A percentile compares a stretch with the other conserved stretches of the same genome.
phyloP scores from a whole-genome alignment of 2,888 invertebrate genomes.

The Cephus nigrinus region DNA sequence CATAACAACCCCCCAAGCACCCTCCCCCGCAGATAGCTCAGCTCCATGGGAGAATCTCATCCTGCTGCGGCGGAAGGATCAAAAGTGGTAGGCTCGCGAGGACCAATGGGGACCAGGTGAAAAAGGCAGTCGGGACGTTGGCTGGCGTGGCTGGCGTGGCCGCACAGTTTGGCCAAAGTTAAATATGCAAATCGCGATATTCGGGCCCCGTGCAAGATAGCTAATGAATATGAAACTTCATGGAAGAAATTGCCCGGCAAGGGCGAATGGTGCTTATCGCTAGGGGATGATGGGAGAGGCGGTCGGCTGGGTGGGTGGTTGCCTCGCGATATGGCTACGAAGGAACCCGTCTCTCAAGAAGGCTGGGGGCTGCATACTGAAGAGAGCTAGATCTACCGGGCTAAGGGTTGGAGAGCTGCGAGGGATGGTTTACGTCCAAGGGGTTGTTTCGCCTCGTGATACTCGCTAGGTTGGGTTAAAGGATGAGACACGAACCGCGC shows the following conservation, averaged over 20 bases:
- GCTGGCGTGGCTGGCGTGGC: slow-evolving; percentile 9
- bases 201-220: slow-evolving; percentile 10
- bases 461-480: slow-evolving; percentile 10
- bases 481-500: slow-evolving; percentile 14
- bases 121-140: neutral
- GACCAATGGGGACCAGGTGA: no score
- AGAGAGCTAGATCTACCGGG: no score
- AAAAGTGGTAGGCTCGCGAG: no score
- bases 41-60: no score
- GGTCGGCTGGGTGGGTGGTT: neutral
- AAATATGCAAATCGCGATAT: slow-evolving; percentile 4
- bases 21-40: no score
- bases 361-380: no score
- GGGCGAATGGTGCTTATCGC: slow-evolving; percentile 31
- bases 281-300: slow-evolving; percentile 21
- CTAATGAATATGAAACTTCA: slow-evolving; percentile 15
- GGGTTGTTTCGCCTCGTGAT: neutral
- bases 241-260: slow-evolving; percentile 15
- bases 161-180: slow-evolving; percentile 10
- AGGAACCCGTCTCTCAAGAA: no score
- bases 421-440: neutral
- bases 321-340: neutral
- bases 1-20: no score
- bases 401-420: no score
- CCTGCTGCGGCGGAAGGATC: no score